Base-by-base conservation (phyloP, 2,888 invertebrate species). In the Colletes collaris region DNA sequence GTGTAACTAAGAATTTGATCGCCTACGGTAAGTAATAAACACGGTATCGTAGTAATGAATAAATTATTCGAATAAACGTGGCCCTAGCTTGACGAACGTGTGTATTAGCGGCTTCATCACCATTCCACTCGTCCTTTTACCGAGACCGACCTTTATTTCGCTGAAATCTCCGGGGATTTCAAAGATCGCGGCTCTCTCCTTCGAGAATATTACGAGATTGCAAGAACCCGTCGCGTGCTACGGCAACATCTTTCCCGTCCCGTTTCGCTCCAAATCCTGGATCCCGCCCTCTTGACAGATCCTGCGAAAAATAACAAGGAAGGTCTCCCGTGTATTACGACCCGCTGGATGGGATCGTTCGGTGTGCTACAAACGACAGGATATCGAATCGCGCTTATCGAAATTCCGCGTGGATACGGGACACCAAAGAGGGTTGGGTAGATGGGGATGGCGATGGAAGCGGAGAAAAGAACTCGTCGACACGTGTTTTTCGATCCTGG, bases 171-270 rank as follows among this genome's bases (percentile, higher is more conserved):
- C 73, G 74, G 90, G 90, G 91, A 90, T 90, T 89, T 85, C 87
- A 68, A 84, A 80, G 87, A 86, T 86, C 87, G 90, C 75, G 63
- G 40, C 60, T 11, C 87, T 87, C 87, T 88, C 87, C 88, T 75
- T 79, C 83, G 88, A 88, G 89, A 88, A 89, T 90, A 91, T 91
- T 90, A 91, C 87, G 90, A 90, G 90, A 91, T 91, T 91, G 89
- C 90, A 77, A 78, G 49, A 49, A 65, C 53, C 65, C 68, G 76
- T 77, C 79, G 68, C 76, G 65, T 75, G 68, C 69, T 68, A n/a
- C 64, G 40, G 59, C 67, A 58, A 37, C 79, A 59, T 70, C 72
- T 76, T 69, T 70, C 74, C 63, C 68, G 77, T 77, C 52, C 50
- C 44, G 44, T 46, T 10, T 46, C 44, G 44, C 44, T 46, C 10